Evolutionary conservation across 1,140 invertebrate species (phyloP).

Genomic region (Samia ricini): DNA sequence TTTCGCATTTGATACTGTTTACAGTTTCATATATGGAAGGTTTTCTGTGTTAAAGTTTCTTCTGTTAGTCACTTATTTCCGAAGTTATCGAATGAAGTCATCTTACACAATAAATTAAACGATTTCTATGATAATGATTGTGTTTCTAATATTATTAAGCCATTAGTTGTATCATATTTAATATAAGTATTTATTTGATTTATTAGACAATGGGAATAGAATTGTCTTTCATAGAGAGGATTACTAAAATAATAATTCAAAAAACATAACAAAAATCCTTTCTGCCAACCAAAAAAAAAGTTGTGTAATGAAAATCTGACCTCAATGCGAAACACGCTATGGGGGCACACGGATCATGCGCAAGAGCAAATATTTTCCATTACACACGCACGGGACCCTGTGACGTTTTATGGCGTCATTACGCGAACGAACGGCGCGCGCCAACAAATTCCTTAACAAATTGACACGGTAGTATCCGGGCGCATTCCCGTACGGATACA

Average conservation of each 20-base stretch:
- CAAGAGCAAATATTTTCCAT: constrained; percentile 1
- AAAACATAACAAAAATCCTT: background rate
- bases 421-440: background rate
- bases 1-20: too few species aligned
- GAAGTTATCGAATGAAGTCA: too few species aligned
- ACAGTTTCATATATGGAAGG: too few species aligned
- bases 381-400: background rate
- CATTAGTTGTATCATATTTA: too few species aligned
- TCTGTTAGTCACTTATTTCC: too few species aligned
- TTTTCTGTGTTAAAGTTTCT: too few species aligned
- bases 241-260: background rate
- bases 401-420: constrained; percentile 2
- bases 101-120: too few species aligned
- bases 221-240: too few species aligned
- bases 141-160: too few species aligned
- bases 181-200: too few species aligned
- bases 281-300: background rate
- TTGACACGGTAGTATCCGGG: background rate
- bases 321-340: background rate
- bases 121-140: too few species aligned
- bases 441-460: constrained; percentile 4
- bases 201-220: too few species aligned
- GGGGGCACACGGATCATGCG: background rate
- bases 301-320: background rate
- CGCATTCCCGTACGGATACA: background rate